phyloP scores from a whole-genome alignment of 2,797 vertebrate species.

The Tachyglossus aculeatus region DNA sequence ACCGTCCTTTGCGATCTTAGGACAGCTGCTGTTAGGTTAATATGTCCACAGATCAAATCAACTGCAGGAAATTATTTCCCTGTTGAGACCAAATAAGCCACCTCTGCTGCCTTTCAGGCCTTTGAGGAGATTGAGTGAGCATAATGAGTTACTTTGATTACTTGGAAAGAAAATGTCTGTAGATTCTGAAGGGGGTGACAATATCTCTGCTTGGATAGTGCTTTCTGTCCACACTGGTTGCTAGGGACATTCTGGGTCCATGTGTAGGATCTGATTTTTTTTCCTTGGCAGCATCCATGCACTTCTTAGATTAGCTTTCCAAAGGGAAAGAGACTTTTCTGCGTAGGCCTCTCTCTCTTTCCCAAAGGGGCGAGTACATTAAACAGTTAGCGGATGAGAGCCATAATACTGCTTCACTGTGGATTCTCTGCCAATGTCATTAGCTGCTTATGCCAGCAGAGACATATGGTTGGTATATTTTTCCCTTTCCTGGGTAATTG shows the following conservation, averaged over 20 bases:
- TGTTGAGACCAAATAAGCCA: slow-evolving; percentile 5
- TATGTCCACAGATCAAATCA: slow-evolving; percentile 14
- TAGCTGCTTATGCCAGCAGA: slow-evolving; percentile 1
- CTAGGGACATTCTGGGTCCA: slow-evolving; percentile 3
- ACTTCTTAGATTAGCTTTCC: not conserved
- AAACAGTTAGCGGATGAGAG: not conserved
- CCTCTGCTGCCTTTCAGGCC: not conserved
- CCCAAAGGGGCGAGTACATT: not conserved
- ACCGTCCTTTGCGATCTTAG: not conserved
- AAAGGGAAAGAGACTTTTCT: not conserved
- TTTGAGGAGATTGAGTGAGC: not conserved
- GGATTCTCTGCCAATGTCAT: not conserved
- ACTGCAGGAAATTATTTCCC: slow-evolving; percentile 27
- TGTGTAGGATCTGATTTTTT: slow-evolving; percentile 33
- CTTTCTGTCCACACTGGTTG: not conserved
- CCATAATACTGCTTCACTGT: rapidly evolving
- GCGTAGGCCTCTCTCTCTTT: slow-evolving; percentile 12
- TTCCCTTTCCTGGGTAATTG: not conserved
- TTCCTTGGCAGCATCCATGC: slow-evolving; percentile 3
- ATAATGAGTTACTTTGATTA: not conserved
- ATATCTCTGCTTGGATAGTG: slow-evolving; percentile 13
- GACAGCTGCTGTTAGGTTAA: slow-evolving; percentile 1
- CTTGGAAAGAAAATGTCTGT: slow-evolving; percentile 8
- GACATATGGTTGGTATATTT: not conserved
- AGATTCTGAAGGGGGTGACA: not conserved